Evolutionary conservation across 2,113 vertebrate species (phyloP), one percentile per base, ranked within the genome.

Genomic region (Malurus melanocephalus): DNA sequence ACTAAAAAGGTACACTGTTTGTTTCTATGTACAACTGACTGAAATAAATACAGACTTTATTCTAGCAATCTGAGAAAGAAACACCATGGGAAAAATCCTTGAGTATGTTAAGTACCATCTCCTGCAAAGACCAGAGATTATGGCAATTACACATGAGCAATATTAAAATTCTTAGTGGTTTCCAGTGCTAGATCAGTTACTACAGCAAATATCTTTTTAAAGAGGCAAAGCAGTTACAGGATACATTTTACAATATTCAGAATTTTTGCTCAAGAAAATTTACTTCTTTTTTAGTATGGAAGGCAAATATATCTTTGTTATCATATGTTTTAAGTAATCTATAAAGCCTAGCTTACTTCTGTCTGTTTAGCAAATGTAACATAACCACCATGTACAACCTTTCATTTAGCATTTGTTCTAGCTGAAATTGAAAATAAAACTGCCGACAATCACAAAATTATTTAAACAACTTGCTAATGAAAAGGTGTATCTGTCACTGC

Each of bases 121-220:
- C 88, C 90, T 85, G 80, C 94, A 94, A 82, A 95, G 96, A 97
- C 10, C 79, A 46, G 75, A 83, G 77, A 88, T 92, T 73, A 96
- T 64, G 2, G 55, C 59, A 89, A 95, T 46, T 92, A 60, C 68
- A 75, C 62, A 43, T 30, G 40, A 96, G 85, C 27, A 92, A 68
- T 60, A 73, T 92, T 78, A 88, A 94, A 94, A 88, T 51, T 89
- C 71, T 59, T 82, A 52, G 67, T 72, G 80, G 67, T 77, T 80
- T 91, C 42, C 66, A 69, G 55, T 22, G 52, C 66, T 78, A 74
- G 42, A 67, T 75, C 45, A 60, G 76, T 84, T 94, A 88, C 68
- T 61, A 56, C 26, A n/a, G 49, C 38, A 75, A 88, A 28, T 61
- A 72, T 40, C 20, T 85, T 94, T 71, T 90, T 79, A 90, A 85